These are phyloP conservation scores for Lordiphosa stackelbergi DNA, from an alignment of 1,140 invertebrate species.

Conservation along the genomic window DNA sequence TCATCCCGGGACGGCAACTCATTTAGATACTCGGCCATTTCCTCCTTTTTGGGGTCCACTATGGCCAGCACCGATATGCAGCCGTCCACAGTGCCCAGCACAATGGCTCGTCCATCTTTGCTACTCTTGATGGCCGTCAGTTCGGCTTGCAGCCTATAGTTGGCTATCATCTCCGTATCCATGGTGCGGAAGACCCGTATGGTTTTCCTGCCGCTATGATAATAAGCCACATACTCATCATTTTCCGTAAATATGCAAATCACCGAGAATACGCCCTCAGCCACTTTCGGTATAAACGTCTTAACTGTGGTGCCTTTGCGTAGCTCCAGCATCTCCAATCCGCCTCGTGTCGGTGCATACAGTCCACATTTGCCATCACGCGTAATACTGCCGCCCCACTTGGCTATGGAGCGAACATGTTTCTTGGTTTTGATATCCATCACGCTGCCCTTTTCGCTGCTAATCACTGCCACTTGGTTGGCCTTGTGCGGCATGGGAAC, in stretches of 20 bases:
- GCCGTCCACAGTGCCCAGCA: constrained; percentile 94
- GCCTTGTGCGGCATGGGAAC: constrained; percentile 89
- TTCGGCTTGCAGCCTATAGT: constrained; percentile 95
- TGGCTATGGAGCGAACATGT: constrained; percentile 85
- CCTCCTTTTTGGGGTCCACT: constrained; percentile 86
- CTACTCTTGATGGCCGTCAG: constrained; percentile 90
- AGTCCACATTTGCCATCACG: constrained; percentile 93
- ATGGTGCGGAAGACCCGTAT: constrained; percentile 91
- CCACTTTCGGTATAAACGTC: constrained; percentile 93
- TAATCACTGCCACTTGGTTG: constrained; percentile 91
- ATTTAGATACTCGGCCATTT: constrained; percentile 83
- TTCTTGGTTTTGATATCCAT: constrained; percentile 90
- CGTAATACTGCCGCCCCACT: constrained; percentile 90
- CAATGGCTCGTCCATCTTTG: constrained; percentile 87
- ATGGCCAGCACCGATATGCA: constrained; percentile 95
- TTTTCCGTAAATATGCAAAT: constrained; percentile 95
- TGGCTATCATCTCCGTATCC: constrained; percentile 93
- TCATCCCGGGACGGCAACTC: constrained; percentile 85
- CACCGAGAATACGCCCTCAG: constrained; percentile 97
- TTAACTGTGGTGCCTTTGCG: constrained; percentile 89
- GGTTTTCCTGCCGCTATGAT: constrained; percentile 93
- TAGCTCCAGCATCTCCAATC: constrained; percentile 92
- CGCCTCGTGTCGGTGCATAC: constrained; percentile 94
- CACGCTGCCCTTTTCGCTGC: constrained; percentile 92
- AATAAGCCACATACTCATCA: constrained; percentile 97